Base-by-base conservation (phyloP, 2,888 invertebrate species). In the Drosophila picticornis region DNA sequence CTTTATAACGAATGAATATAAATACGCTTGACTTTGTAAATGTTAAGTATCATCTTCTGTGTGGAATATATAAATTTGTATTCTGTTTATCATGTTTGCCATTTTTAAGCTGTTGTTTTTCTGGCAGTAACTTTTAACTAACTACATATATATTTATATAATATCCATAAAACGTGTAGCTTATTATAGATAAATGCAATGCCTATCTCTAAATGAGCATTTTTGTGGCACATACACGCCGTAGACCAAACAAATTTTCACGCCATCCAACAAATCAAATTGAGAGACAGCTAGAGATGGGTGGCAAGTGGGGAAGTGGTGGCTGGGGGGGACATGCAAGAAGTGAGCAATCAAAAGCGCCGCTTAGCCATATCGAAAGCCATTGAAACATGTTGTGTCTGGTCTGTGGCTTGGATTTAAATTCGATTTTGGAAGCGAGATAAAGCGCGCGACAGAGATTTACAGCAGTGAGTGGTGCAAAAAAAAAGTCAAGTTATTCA, bases 371-470 rank as follows among this genome's bases (percentile, higher is more conserved):
- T 57, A 78, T 78, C 81, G 78, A 79, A 79, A 79, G 81, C 62
- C 81, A 81, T 77, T 61, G 77, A 76, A 81, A 79, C 75, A 88
- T 81, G 89, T 85, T 88, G 84, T 68, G 81, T 73, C 77, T 75
- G 65, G 56, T 77, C 53, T 61, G 65, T 64, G 63, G 62, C 64
- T 71, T 74, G 83, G 81, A 88, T 90, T 87, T 87, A 83, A 85
- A 90, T 88, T 88, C 79, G 88, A 88, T 87, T 88, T 87, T 78
- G 88, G 84, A 71, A 65, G 77, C 72, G 61, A 90, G 88, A 87
- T 88, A 90, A 90, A 85, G 69, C 71, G 57, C 76, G 73, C 75
- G 76, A 78, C 80, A 82, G 80, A 80, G 81, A 81, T 82, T 82
- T 79, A 79, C 80, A 69, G 67, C 70, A 51, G 51, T 50, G 60